Percentiles rank a stretch among this genome's conserved stretches.
Evolutionary conservation across 2,113 vertebrate genomes (phyloP).

Genomic region (Pseudorasbora parva): DNA sequence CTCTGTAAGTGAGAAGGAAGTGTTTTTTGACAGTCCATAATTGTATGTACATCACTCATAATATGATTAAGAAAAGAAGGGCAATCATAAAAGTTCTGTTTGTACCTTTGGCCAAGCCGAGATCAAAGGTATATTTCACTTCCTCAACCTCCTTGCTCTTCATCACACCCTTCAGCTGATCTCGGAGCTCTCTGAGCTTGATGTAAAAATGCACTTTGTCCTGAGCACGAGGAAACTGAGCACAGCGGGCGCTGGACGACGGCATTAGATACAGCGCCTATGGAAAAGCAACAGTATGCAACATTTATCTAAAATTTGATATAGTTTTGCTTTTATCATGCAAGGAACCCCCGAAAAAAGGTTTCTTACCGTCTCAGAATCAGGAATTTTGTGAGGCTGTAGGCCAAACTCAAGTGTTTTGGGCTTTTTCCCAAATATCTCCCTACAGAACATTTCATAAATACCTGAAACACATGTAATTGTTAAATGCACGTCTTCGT

Average conservation of each 20-base stretch:
- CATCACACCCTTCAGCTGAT: conserved; percentile 85
- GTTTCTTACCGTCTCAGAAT: conserved; percentile 91
- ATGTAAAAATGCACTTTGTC: conserved; percentile 99
- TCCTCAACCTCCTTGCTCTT: conserved; percentile 84
- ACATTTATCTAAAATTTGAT: neutral
- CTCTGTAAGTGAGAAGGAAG: conserved; percentile 71
- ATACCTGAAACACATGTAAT: conserved; percentile 80
- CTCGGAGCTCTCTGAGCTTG: conserved; percentile 92
- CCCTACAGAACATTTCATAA: conserved; percentile 98
- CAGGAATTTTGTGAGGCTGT: conserved; percentile 84
- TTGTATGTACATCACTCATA: neutral
- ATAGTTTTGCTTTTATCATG: neutral
- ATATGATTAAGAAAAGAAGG: neutral
- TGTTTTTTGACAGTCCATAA: neutral
- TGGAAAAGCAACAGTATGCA: neutral
- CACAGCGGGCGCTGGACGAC: conserved; percentile 95
- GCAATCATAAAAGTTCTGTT: neutral
- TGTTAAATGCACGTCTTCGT: neutral
- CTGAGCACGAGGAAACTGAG: conserved; percentile 97
- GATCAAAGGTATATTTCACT: conserved; percentile 86
- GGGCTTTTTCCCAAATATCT: conserved; percentile 94
- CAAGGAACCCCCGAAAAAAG: neutral
- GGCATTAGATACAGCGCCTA: conserved; percentile 97
- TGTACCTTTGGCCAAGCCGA: conserved; percentile 91
- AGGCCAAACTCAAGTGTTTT: conserved; percentile 78